These are phyloP conservation scores for Babyrousa celebensis DNA, from an alignment of 2,797 vertebrate genomes.

Conservation along the genomic window DNA sequence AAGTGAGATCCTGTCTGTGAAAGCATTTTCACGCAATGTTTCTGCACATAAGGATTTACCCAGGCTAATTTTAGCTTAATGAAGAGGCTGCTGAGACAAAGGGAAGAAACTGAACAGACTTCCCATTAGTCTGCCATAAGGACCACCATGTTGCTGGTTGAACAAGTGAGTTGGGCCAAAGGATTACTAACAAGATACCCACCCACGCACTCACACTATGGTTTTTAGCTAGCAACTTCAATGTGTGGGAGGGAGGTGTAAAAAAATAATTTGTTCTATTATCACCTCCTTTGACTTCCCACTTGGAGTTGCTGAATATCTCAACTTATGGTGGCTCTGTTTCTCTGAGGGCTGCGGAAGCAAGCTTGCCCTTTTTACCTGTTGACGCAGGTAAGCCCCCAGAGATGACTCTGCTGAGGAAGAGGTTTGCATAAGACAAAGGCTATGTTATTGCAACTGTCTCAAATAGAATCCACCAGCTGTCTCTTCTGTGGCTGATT, in stretches of 20 bases:
- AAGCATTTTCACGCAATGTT: constrained; percentile 32
- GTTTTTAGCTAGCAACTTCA: constrained; percentile 70
- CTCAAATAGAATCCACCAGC: constrained; percentile 79
- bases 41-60: background rate
- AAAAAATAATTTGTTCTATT: constrained; percentile 85
- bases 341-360: constrained; percentile 41
- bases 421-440: constrained; percentile 65
- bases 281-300: constrained; percentile 83
- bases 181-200: constrained; percentile 65
- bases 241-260: constrained; percentile 81
- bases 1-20: constrained; percentile 35
- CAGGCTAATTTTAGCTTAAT: constrained; percentile 60
- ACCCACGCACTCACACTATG: background rate
- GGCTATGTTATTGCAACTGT: background rate
- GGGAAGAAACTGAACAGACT: constrained; percentile 9
- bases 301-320: constrained; percentile 73
- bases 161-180: constrained; percentile 10
- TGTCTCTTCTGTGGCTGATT: constrained; percentile 65
- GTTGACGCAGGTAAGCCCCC: constrained; percentile 76
- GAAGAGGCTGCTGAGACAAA: constrained; percentile 13
- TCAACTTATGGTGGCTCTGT: background rate
- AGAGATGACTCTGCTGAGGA: constrained; percentile 71
- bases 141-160: background rate
- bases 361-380: constrained; percentile 76
- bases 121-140: background rate